Conservation (phyloP, 2,797 vertebrate species). For the Dallia pectoralis region DNA sequence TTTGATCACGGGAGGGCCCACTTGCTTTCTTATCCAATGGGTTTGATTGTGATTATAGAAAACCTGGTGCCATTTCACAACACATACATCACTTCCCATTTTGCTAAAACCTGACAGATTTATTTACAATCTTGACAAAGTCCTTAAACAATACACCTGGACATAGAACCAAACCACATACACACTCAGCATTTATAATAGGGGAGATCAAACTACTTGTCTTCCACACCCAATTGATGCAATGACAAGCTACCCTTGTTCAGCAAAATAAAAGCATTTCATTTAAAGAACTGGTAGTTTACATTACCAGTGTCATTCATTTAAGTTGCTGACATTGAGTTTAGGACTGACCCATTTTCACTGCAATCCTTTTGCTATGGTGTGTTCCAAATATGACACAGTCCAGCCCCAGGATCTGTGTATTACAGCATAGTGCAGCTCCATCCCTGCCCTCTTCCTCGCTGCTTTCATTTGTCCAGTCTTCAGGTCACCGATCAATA, state of each 20-base stretch:
- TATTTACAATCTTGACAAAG: background rate
- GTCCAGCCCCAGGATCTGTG: background rate
- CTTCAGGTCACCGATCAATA: background rate
- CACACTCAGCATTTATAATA: background rate
- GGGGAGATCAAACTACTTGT: background rate
- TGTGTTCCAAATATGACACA: background rate
- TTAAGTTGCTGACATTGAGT: background rate
- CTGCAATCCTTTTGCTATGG: background rate
- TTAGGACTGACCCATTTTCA: background rate
- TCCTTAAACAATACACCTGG: background rate
- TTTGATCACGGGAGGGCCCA: no score
- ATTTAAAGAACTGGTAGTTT: background rate
- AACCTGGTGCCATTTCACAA: background rate
- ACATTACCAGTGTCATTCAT: background rate
- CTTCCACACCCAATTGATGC: background rate
- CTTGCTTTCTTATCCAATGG: no score
- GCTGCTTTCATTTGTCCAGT: background rate
- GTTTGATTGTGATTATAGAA: background rate
- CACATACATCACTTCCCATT: background rate
- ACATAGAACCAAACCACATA: background rate
- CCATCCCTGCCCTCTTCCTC: background rate
- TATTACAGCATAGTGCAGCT: background rate
- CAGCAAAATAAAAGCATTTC: background rate
- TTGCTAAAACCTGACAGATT: background rate
- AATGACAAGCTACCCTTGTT: background rate